These are phyloP conservation scores for Neoscelio sp. DNA, from an alignment of 2,888 invertebrate genomes.

Conservation along the genomic window DNA sequence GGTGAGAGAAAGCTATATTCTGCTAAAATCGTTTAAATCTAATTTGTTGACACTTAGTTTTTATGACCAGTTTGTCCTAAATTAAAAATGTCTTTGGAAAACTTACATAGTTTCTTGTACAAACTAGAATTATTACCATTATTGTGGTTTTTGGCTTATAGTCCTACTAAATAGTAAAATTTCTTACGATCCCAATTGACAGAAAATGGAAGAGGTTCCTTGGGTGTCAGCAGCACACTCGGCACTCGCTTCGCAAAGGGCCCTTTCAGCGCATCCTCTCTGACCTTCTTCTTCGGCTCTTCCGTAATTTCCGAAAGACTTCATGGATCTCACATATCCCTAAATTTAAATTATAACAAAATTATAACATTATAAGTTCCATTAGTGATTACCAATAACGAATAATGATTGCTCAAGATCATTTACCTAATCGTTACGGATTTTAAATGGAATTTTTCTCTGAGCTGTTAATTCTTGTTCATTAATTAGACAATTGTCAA, in stretches of 20 bases:
- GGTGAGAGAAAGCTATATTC: not conserved
- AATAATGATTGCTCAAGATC: no score
- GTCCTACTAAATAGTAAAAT: not conserved
- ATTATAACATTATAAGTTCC: no score
- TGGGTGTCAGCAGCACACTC: conserved; percentile 92
- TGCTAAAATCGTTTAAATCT: not conserved
- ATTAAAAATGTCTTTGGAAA: no score
- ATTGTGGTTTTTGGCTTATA: not conserved
- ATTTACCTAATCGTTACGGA: no score
- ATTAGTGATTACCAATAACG: no score
- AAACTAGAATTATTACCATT: no score
- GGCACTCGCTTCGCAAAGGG: conserved; percentile 93
- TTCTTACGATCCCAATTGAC: conserved; percentile 96
- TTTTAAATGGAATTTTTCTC: no score
- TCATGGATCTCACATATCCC: conserved; percentile 92
- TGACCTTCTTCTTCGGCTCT: conserved; percentile 92
- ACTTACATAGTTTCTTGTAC: no score
- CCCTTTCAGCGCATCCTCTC: conserved; percentile 88
- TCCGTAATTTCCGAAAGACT: conserved; percentile 84
- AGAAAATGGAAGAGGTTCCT: conserved; percentile 91
- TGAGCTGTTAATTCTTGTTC: no score
- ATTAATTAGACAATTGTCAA: no score
- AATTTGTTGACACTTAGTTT: not conserved
- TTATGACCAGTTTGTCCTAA: no score
- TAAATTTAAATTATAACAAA: conserved; percentile 70